Base-by-base conservation (phyloP, 92 coral and sea anemone genomes). In the Pocillopora meandrina region DNA sequence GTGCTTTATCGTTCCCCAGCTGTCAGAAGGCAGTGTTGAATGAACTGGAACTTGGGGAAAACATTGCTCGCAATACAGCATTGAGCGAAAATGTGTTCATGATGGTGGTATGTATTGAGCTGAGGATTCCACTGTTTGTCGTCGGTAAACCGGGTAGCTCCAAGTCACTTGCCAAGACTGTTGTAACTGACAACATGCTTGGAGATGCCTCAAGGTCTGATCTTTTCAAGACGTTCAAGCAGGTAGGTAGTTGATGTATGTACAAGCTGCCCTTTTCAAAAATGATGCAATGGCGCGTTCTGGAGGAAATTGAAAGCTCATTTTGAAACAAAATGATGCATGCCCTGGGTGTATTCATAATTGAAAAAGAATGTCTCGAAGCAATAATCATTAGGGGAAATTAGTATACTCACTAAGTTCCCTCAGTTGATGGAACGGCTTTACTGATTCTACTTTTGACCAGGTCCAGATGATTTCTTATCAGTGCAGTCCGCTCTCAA, bases 91-190 rank as follows among this genome's bases (percentile, higher is more conserved):
- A 95, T 57, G 98, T 95, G 83, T 95, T 95, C 75, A 91, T 95
- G 98, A 95, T 95, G 98, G 95, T 93, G 59, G 92, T 95, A 21
- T 94, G 98, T 74, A 91, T 93, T 65, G 98, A 95, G 87, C 92
- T 95, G 18, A 90, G 98, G 61, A 93, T 95, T 67, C 98, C 98
- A 6, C 65, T 95, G 88, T 95, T 95, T 87, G 98, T 95, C 61
- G 93, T 95, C n/a, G 98, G 98, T 56, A 95, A 95, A 84, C 98
- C 98, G 75, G 98, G 94, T 23, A 90, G 98, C 80, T 95, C 98
- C 18, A 95, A 95, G 76, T 95, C 98, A 14, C 82, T 93, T 60
- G 97, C 97, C 62, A 93, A 93, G 85, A 89, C 94, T 31, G 94
- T 93, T 16, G 94, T 93, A 1, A 89, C 91, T 58, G 91, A 77